Conservation (phyloP, 2,888 invertebrate genomes). For the Chalcis sispes region DNA sequence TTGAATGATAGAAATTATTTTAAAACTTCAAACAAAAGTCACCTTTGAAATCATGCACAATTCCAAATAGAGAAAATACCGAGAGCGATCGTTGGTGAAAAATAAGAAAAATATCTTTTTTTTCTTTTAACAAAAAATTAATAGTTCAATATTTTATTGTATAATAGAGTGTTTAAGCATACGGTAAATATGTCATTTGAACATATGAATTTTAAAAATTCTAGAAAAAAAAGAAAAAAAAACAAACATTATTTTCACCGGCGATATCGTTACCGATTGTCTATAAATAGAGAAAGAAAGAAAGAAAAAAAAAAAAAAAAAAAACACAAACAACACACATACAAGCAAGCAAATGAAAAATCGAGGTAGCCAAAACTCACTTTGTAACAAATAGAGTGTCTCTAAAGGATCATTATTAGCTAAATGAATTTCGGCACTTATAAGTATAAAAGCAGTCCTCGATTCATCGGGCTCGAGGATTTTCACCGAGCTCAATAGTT, state of each 20-base stretch:
- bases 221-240: neutral
- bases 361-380: constrained; percentile 63
- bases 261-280: too few species aligned
- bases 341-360: too few species aligned
- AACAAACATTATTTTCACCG: neutral
- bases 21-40: too few species aligned
- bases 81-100: neutral
- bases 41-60: too few species aligned
- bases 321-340: neutral
- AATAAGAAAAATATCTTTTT: too few species aligned
- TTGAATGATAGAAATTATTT: constrained; percentile 23
- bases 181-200: too few species aligned
- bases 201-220: too few species aligned
- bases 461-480: constrained; percentile 58
- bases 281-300: neutral
- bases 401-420: constrained; percentile 66
- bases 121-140: too few species aligned
- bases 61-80: too few species aligned
- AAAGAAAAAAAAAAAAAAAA: constrained; percentile 13
- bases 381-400: constrained; percentile 65
- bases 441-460: constrained; percentile 61
- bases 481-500: constrained; percentile 61
- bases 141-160: too few species aligned
- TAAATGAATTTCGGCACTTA: constrained; percentile 68
- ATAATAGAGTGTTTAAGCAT: too few species aligned